phyloP scores from a whole-genome alignment of 2,113 vertebrate genomes.

The Sitta europaea region DNA sequence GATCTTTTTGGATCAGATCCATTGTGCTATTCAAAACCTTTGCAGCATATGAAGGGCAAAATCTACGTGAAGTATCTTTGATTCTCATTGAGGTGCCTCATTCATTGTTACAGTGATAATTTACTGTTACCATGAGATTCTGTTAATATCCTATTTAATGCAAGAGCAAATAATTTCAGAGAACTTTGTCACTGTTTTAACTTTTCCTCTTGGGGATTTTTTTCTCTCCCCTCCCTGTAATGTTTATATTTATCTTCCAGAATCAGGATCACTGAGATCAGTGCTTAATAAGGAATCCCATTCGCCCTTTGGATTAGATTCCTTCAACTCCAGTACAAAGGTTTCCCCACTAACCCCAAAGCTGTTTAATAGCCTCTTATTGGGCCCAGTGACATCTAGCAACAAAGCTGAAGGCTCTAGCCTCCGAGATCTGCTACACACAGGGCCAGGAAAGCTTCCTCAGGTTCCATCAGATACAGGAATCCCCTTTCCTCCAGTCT shows the following conservation, averaged over 20 bases:
- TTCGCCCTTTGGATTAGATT: constrained; percentile 90
- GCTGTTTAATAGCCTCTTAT: constrained; percentile 93
- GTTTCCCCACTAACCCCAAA: constrained; percentile 87
- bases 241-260: constrained; percentile 68
- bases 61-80: neutral
- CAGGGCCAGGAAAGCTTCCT: constrained; percentile 91
- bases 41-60: neutral
- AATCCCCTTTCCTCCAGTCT: constrained; percentile 94
- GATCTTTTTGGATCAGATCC: neutral
- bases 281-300: constrained; percentile 90
- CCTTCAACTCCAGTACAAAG: constrained; percentile 89
- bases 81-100: neutral
- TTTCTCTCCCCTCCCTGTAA: neutral
- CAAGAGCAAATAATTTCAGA: neutral
- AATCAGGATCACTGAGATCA: constrained; percentile 87
- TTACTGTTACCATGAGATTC: neutral
- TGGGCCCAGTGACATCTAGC: constrained; percentile 87
- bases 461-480: constrained; percentile 85
- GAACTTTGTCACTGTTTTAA: neutral
- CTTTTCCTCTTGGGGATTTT: neutral
- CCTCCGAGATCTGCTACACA: constrained; percentile 94
- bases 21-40: neutral
- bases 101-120: neutral
- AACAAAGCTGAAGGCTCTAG: constrained; percentile 95
- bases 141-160: neutral